Base-by-base conservation (phyloP, 2,113 vertebrate genomes). In the Xyliphius kryptos region DNA sequence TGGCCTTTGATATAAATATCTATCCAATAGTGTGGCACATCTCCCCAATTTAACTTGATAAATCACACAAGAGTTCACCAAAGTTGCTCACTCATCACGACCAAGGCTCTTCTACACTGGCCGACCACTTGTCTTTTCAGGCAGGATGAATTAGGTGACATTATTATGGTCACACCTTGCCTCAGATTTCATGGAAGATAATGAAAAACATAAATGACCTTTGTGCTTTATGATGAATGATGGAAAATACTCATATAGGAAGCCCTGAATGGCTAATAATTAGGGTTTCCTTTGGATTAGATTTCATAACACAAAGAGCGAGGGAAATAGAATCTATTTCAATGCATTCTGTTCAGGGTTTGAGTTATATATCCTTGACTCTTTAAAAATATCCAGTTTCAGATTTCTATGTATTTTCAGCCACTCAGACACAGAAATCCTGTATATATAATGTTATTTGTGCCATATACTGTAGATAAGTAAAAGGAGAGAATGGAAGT, bases 231-330 rank as follows among this genome's bases (percentile, higher is more conserved):
- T 61, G 69, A 66, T 9, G 36, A n/a, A 61, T 61, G 40, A n/a
- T 51, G 9, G 36, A 71, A 53, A 22, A 55, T n/a, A 9, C 21
- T 71, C 3, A 56, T 65, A 26, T 17, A 37, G 13, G 20, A n/a
- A n/a, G n/a, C n/a, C 40, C 32, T 7, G 1, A 12, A 15, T 14
- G 6, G 36, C 32, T 26, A 21, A 20, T 37, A 37, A 47, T 55
- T 46, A 40, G 51, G 32, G 5, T 56, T 52, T 52, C 2, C 63
- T 37, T 21, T 54, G 40, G 53, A 57, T 36, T 57, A 47, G 15
- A 57, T 62, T 56, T 67, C 47, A 53, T 1, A 47, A 16, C 14
- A 49, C 66, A 62, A 61, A 51, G 21, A 61, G 51, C n/a, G n/a
- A n/a, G n/a, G n/a, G n/a, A n/a, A n/a, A n/a, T n/a, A n/a, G n/a